Percentiles rank a stretch among this genome's conserved stretches.
These are phyloP conservation scores for Drosophila pectinifera DNA, from an alignment of 1,140 invertebrate genomes.

Conservation along the genomic window DNA sequence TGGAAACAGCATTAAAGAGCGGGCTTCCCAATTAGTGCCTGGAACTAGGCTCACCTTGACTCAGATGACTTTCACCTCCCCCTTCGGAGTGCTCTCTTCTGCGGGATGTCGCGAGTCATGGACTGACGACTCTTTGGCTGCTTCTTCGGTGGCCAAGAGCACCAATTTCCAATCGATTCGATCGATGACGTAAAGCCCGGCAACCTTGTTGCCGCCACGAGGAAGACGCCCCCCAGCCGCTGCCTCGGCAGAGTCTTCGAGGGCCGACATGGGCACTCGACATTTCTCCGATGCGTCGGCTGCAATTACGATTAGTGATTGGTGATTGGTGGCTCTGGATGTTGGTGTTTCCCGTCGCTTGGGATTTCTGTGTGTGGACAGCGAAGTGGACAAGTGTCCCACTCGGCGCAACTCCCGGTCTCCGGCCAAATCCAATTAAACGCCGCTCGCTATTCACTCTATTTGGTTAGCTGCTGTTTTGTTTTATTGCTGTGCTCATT, in stretches of 20 bases:
- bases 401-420: constrained; percentile 18
- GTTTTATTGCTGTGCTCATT: constrained; percentile 45
- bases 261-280: constrained; percentile 27
- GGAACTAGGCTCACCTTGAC: too few relatives aligned
- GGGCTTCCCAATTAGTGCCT: too few relatives aligned
- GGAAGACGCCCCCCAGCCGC: constrained; percentile 29
- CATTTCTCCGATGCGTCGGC: constrained; percentile 64
- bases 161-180: constrained; percentile 66
- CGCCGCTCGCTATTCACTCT: constrained; percentile 44
- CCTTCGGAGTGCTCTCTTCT: constrained; percentile 3
- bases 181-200: constrained; percentile 72
- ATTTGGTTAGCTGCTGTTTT: constrained; percentile 68
- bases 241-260: not conserved
- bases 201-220: constrained; percentile 56
- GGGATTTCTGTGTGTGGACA: constrained; percentile 59
- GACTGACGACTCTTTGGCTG: constrained; percentile 39
- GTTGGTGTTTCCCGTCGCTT: constrained; percentile 1
- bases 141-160: constrained; percentile 67
- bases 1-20: too few relatives aligned
- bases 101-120: not conserved
- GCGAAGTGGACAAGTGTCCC: constrained; percentile 66
- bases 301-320: constrained; percentile 76
- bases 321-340: not conserved
- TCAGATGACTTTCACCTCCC: too few relatives aligned
- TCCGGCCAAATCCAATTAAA: constrained; percentile 54